Base-by-base conservation (phyloP, 2,113 vertebrate species). In the Sialia sialis region DNA sequence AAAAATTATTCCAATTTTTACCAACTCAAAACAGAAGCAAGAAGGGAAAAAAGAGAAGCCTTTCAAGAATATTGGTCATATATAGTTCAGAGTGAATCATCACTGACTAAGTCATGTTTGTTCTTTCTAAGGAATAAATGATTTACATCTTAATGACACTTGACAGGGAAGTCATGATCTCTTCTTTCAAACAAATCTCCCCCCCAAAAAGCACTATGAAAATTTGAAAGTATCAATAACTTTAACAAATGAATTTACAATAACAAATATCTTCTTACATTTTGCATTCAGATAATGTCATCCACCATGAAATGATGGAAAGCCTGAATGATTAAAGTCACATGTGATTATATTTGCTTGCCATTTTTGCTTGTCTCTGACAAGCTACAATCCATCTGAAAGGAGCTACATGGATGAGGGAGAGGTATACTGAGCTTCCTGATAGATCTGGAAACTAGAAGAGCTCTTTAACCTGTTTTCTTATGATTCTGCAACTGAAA, bases 1-100 rank as follows among this genome's bases (percentile, higher is more conserved):
- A 95, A 97, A 93, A 79, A 92, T 78, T 89, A 73, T 91, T 93
- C 55, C 44, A 84, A 43, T 39, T 89, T 94, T 96, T 91, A 94
- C 63, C 27, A 93, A 87, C 75, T 89, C 84, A 91, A 96, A 97
- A 86, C 74, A 91, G 55, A 87, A 77, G 36, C 29, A 46, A 59
- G 90, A 90, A 59, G 48, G 60, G 48, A 64, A 84, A 96, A 82
- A 95, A 77, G 56, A 87, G 11, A 81, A 73, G 10, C 13, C 44
- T 54, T 72, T 88, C 75, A 82, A 95, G 91, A 72, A 79, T 51
- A 77, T 68, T 88, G 92, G 80, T 91, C 67, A 75, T 21, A 97
- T 39, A 87, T 32, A 93, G 41, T 77, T 36, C 74, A 96, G 87
- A 78, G 87, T 94, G 94, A 94, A 81, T 96, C 79, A 92, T 84